Evolutionary conservation across 2,113 vertebrate species (phyloP).

Genomic region (Pyrgilauda ruficollis): DNA sequence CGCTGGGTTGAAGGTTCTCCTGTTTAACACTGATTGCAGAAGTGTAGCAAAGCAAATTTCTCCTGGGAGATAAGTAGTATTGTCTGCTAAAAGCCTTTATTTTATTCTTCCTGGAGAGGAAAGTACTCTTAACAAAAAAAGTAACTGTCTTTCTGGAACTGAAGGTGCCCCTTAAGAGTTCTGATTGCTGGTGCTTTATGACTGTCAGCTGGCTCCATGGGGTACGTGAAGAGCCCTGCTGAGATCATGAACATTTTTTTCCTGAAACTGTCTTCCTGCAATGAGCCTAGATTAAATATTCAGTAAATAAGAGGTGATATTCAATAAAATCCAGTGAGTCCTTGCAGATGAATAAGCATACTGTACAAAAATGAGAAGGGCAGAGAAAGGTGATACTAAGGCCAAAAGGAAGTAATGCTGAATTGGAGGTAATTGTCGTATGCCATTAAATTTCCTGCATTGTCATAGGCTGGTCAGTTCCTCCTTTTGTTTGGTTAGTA

Average conservation of each 20-base stretch:
- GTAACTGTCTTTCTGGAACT: neutral
- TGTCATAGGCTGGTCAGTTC: conserved; percentile 11
- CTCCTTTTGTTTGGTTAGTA: conserved; percentile 22
- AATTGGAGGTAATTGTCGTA: conserved; percentile 15
- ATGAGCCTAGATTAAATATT: neutral
- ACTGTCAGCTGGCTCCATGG: neutral
- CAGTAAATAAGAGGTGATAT: neutral
- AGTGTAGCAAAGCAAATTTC: neutral
- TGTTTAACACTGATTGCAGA: neutral
- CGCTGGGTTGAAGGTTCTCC: neutral
- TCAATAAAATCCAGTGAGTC: neutral
- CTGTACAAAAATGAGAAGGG: neutral
- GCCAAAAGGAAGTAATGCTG: conserved; percentile 2
- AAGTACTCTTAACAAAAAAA: neutral
- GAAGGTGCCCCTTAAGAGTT: neutral
- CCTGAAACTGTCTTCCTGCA: neutral
- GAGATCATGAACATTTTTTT: neutral
- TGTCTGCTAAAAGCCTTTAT: neutral
- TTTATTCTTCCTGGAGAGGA: neutral
- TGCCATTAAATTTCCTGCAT: neutral
- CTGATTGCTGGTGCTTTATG: neutral
- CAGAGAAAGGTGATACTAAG: neutral
- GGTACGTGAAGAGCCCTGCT: neutral
- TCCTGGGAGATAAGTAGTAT: neutral
- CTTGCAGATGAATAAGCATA: neutral